Percentiles rank a stretch among this genome's conserved stretches.
phyloP scores from a whole-genome alignment of 2,113 vertebrate genomes.

The Lethenteron reissneri region DNA sequence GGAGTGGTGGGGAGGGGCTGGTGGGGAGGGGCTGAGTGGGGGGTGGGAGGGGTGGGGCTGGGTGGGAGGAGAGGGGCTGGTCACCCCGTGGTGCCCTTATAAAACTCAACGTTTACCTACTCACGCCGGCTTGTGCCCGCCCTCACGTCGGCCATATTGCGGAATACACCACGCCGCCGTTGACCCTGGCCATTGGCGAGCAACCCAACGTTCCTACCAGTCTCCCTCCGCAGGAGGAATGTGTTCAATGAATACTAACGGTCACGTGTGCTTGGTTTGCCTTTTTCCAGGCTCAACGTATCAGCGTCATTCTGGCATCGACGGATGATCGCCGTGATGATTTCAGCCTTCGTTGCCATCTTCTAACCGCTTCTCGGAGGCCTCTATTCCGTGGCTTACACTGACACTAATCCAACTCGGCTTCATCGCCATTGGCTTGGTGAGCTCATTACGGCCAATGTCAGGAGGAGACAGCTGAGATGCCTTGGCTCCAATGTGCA shows the following conservation, averaged over 20 bases:
- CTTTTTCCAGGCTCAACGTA: conserved; percentile 30
- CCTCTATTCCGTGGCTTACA: conserved; percentile 51
- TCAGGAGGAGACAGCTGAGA: too few species aligned
- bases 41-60: too few species aligned
- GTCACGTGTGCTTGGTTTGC: background rate
- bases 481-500: too few species aligned
- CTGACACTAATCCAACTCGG: conserved; percentile 42
- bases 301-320: conserved; percentile 36
- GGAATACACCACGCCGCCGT: too few species aligned
- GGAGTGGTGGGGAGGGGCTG: too few species aligned
- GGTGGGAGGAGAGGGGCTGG: too few species aligned
- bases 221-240: background rate
- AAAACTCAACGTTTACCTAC: too few species aligned
- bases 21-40: too few species aligned
- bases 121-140: too few species aligned
- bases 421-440: conserved; percentile 40
- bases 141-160: too few species aligned
- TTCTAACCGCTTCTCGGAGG: conserved; percentile 46
- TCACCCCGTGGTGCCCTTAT: too few species aligned
- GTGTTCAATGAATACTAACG: background rate
- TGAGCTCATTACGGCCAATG: conserved; percentile 13
- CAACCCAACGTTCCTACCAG: background rate
- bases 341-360: conserved; percentile 35
- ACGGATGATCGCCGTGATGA: conserved; percentile 27
- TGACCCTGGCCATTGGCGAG: too few species aligned